Evolutionary conservation across 30 jellyfish, hydroid and myxozoan genomes (phyloP).

Genomic region (Aurelia sp.): DNA sequence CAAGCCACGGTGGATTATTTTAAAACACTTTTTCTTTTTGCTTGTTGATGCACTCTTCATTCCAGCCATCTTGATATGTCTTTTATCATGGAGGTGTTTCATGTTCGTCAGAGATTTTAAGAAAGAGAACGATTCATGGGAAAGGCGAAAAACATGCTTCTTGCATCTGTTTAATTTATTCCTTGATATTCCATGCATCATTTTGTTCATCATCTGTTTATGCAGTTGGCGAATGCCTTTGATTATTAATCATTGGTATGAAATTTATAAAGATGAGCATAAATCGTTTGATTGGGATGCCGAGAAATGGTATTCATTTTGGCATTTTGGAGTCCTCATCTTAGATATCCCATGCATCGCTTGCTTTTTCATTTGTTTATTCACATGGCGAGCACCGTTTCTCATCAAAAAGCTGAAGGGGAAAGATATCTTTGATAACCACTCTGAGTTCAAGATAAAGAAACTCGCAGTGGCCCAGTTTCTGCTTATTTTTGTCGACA

Average conservation of each 20-base stretch:
- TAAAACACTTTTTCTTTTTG: conserved; percentile 74
- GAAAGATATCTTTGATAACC: conserved; percentile 8
- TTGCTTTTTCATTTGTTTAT: conserved; percentile 25
- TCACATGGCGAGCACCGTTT: conserved; percentile 87
- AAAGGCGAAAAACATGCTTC: conserved; percentile 75
- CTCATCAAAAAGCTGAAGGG: conserved; percentile 48
- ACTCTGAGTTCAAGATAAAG: conserved; percentile 48
- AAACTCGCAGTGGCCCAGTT: conserved; percentile 51
- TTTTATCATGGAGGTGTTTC: conserved; percentile 89
- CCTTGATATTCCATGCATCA: conserved; percentile 83
- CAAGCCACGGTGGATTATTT: conserved; percentile 61
- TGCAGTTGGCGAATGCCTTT: conserved; percentile 92
- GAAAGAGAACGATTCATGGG: conserved; percentile 75
- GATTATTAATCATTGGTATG: conserved; percentile 9
- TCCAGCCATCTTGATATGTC: conserved; percentile 81
- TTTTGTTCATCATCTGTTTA: conserved; percentile 31
- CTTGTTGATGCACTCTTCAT: conserved; percentile 75
- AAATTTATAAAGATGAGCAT: not conserved
- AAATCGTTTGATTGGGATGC: conserved; percentile 82
- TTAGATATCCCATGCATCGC: conserved; percentile 88
- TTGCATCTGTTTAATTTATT: conserved; percentile 66
- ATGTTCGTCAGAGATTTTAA: conserved; percentile 56
- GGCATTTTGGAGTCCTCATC: conserved; percentile 57
- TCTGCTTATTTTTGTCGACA: conserved; percentile 68
- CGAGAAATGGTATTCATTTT: conserved; percentile 54